These are phyloP conservation scores for Paragorgia papillata DNA, from an alignment of 92 coral and sea anemone species.

Conservation along the genomic window DNA sequence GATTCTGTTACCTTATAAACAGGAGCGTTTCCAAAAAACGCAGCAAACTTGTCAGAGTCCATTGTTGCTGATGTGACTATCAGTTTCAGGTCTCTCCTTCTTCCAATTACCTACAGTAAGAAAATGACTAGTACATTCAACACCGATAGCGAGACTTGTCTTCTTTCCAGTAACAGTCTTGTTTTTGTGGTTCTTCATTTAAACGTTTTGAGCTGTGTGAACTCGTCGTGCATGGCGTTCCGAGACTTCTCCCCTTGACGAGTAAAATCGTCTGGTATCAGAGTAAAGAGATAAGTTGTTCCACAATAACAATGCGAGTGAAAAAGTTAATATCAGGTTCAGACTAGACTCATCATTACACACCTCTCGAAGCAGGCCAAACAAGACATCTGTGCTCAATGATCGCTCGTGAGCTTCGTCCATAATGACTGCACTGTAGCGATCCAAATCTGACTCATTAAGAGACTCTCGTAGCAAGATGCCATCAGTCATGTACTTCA, in stretches of 20 bases:
- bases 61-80: constrained; percentile 97
- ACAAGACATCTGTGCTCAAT: constrained; percentile 93
- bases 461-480: constrained; percentile 94
- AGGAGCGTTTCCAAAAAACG: constrained; percentile 95
- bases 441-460: constrained; percentile 91
- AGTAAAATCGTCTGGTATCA: too few species aligned
- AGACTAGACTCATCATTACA: background rate
- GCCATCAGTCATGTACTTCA: constrained; percentile 99
- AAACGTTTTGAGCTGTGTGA: too few species aligned
- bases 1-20: constrained; percentile 82
- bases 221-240: too few species aligned
- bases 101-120: constrained; percentile 66
- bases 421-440: constrained; percentile 95
- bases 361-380: constrained; percentile 98
- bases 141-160: too few species aligned
- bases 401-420: constrained; percentile 99
- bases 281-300: too few species aligned
- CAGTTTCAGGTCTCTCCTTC: constrained; percentile 90
- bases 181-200: too few species aligned
- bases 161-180: too few species aligned
- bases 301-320: too few species aligned
- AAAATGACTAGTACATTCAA: too few species aligned
- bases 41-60: constrained; percentile 99
- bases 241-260: too few species aligned
- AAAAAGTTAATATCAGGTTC: too few species aligned